Evolutionary conservation across 2,113 vertebrate genomes (phyloP).

Genomic region (Notechis scutatus): DNA sequence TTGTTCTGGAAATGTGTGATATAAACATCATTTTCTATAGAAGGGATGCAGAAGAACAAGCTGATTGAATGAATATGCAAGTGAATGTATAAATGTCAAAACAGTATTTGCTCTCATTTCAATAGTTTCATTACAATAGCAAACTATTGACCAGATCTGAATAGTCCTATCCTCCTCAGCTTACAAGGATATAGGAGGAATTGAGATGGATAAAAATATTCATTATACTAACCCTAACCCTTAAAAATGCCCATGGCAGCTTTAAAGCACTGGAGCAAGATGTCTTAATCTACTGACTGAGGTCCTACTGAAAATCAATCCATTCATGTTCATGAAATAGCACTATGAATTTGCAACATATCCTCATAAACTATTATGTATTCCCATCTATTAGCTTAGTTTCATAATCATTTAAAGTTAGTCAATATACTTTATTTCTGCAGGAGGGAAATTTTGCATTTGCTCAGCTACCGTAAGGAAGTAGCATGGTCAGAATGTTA

Average conservation of each 20-base stretch:
- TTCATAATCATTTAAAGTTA: not conserved
- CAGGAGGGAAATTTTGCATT: not conserved
- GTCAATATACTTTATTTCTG: not conserved
- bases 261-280: not conserved
- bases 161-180: not conserved
- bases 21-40: not conserved
- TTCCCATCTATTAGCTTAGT: not conserved
- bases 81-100: not conserved
- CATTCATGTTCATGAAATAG: not conserved
- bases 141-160: not conserved
- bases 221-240: not conserved
- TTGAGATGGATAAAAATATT: not conserved
- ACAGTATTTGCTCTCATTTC: not conserved
- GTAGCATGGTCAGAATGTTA: not conserved
- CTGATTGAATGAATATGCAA: not conserved
- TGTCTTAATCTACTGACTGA: not conserved
- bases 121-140: not conserved
- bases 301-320: not conserved
- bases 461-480: not conserved
- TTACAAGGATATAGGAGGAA: not conserved
- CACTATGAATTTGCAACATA: not conserved
- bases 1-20: not conserved
- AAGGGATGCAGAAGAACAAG: not conserved
- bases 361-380: not conserved
- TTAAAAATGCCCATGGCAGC: not conserved